Conservation (phyloP, 2,113 vertebrate genomes). For the Alligator mississippiensis region DNA sequence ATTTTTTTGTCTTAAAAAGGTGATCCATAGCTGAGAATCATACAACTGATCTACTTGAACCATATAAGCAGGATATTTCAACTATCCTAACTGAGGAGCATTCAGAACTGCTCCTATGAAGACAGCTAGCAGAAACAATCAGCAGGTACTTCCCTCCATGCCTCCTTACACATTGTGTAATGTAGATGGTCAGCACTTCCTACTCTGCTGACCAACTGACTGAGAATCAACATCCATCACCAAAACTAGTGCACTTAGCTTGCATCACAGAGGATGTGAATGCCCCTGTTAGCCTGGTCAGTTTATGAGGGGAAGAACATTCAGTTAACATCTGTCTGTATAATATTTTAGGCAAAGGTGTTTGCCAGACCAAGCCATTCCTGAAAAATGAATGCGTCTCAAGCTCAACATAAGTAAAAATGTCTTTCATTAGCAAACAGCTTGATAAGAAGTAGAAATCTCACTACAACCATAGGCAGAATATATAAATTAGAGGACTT, state of each 20-base stretch:
- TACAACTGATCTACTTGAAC: neutral
- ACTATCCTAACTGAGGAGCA: neutral
- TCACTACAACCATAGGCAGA: too few relatives aligned
- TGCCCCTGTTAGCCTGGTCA: neutral
- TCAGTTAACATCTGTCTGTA: fast-evolving
- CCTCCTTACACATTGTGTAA: fast-evolving
- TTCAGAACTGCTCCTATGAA: neutral
- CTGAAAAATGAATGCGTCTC: neutral
- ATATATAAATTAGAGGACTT: too few relatives aligned
- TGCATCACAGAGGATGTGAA: neutral
- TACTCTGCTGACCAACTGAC: neutral
- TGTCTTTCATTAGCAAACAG: neutral
- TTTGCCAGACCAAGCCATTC: neutral
- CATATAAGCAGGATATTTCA: neutral
- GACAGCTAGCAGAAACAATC: neutral
- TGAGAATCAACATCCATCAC: neutral
- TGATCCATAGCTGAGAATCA: neutral
- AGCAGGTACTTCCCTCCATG: neutral
- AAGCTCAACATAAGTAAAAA: neutral
- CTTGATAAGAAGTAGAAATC: neutral
- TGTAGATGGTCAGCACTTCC: neutral
- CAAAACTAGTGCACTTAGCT: neutral
- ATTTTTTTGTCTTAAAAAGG: neutral
- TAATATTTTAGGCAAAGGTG: neutral
- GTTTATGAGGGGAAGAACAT: neutral